A percentile compares a stretch with the other conserved stretches of the same genome.
phyloP scores from a whole-genome alignment of 92 coral and sea anemone species.

The Pocillopora meandrina region DNA sequence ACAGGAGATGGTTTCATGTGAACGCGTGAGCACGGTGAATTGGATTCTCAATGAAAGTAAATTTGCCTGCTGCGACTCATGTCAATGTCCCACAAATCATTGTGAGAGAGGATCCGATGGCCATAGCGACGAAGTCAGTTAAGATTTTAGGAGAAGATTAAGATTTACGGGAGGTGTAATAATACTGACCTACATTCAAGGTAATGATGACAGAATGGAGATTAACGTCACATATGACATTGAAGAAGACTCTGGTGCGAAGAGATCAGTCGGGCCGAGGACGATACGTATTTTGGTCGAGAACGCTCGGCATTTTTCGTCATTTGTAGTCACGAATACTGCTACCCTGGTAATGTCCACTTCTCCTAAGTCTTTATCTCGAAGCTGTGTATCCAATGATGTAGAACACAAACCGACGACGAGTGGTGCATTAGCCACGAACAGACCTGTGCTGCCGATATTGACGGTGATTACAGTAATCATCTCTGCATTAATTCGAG shows the following conservation, averaged over 20 bases:
- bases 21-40: neutral
- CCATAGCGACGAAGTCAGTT: neutral
- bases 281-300: too few species aligned
- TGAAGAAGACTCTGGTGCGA: neutral
- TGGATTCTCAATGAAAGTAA: neutral
- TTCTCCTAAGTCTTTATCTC: too few species aligned
- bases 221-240: neutral
- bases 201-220: neutral
- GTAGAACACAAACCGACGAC: neutral
- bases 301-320: too few species aligned
- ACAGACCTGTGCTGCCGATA: neutral
- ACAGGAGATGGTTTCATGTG: neutral
- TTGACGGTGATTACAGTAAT: neutral
- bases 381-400: too few species aligned
- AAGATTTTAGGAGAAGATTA: neutral
- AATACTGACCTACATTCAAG: neutral
- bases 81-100: neutral
- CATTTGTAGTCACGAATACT: too few species aligned
- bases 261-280: neutral
- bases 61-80: neutral
- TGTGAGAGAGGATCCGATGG: neutral
- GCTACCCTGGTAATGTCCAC: too few species aligned
- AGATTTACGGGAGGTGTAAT: neutral
- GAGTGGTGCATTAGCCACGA: neutral
- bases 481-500: neutral